Evolutionary conservation across 2,113 vertebrate genomes (phyloP).

Genomic region (Pundamilia nyererei): DNA sequence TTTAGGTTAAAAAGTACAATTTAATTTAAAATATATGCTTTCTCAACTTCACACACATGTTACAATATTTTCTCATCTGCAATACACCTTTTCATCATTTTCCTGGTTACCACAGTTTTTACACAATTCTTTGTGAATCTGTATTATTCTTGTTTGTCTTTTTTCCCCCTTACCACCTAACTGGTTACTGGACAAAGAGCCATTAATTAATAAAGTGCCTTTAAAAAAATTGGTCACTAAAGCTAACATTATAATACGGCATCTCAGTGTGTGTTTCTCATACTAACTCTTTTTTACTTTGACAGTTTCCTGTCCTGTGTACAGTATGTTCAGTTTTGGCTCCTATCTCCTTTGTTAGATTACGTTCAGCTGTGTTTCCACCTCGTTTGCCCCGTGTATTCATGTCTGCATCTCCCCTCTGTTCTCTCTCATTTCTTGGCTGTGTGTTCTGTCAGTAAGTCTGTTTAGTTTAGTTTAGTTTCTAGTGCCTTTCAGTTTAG

Average conservation of each 20-base stretch:
- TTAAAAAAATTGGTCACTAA: background rate
- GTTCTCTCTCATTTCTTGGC: background rate
- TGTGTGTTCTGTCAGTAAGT: background rate
- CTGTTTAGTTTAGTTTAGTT: background rate
- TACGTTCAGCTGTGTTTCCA: background rate
- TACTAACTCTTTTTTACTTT: background rate
- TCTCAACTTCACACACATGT: background rate
- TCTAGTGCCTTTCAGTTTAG: background rate
- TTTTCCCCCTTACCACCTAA: background rate
- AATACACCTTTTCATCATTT: background rate
- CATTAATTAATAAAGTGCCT: fast-evolving
- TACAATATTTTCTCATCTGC: background rate
- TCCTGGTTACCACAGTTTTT: background rate
- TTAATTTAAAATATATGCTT: background rate
- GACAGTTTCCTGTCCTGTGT: background rate
- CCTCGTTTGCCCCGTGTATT: background rate
- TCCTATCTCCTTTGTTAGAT: background rate
- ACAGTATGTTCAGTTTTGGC: background rate
- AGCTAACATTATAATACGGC: background rate
- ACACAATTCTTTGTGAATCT: background rate
- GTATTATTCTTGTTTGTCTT: background rate
- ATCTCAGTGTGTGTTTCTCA: background rate
- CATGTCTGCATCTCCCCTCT: background rate
- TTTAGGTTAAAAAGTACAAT: background rate
- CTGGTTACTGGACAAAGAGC: background rate